Base-by-base conservation (phyloP, 2,888 invertebrate genomes). In the Melanostoma scalare region DNA sequence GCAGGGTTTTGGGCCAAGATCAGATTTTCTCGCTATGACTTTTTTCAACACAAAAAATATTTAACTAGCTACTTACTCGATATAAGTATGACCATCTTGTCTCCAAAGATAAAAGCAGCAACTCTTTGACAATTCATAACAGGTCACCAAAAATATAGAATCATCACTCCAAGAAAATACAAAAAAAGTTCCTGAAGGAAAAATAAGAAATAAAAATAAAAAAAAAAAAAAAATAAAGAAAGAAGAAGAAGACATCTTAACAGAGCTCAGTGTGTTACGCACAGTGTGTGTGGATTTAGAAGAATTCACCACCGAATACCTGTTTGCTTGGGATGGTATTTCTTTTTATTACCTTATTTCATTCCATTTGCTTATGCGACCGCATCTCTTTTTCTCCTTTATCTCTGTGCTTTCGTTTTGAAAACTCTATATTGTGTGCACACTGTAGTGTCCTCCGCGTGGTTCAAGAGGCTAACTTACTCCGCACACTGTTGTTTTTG, bases 301-400 rank as follows among this genome's bases (percentile, higher is more conserved):
- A 79, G 79, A 84, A 84, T 84, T 84, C 84, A 84, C 84, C 79
- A 79, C 60, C 79, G 46, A 84, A 84, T 84, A 84, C 84, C 84
- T 84, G 84, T 84, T 84, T 84, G 69, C 67, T 79, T 65, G 65
- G 74, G 74, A 84, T 84, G 84, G 79, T 79, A 84, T 84, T 84
- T 84, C 69, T 79, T 84, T 84, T 84, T 84, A 84, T 79, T 79
- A 72, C 84, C 74, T 78, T 84, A 71, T 79, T 71, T 74, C 78
- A 78, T 74, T 65, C 78, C 79, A 79, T 79, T 79, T 74, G 71
- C 46, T 38, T 35, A 38, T 30, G n/a, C 20, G 10, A 33, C 55
- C 9, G 35, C 56, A 42, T 68, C 68, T 65, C 31, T 60, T 40
- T 61, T 65, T 46, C 36, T 60, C 38, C 6, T 35, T 30, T 9